Evolutionary conservation across 2,888 invertebrate species (phyloP), one percentile per base, ranked within the genome.

Genomic region (Phragmatobia fuliginosa): DNA sequence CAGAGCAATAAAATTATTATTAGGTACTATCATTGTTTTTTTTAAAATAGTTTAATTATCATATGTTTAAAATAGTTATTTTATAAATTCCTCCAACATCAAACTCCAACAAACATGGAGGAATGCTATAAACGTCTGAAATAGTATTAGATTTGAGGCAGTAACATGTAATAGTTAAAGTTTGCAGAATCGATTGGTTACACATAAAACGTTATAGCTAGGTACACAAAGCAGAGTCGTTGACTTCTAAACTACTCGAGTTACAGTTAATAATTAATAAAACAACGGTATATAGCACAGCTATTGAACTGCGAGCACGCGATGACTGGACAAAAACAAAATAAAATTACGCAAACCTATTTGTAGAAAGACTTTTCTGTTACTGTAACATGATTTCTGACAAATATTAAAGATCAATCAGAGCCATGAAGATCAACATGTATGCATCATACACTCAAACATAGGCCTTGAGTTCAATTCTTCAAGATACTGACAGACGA

Each of bases 221-320:
- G 79, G 80, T 86, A 85, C 83, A 82, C 80, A 80, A 83, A 76
- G 75, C 71, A 78, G 74, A 74, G 91, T 87, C 90, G 83, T 61
- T 87, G 90, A 92, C 90, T 92, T 85, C 85, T 83, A 79, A 86
- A 88, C 90, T 90, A 90, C 89, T 85, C 87, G 82, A 85, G 86
- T 87, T 88, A 91, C 91, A 88, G 91, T 88, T 91, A 88, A 88
- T 89, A 91, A 92, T 92, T 92, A 91, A 89, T 86, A 86, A 91
- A 88, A 91, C 91, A 92, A 91, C 92, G 92, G 92, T 91, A 90
- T 83, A 66, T 56, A 66, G 58, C 58, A 81, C 77, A 79, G 75
- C 73, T 83, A 83, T 84, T 85, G 83, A 85, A 82, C 79, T 79
- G 75, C 71, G 77, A 82, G 79, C 87, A 86, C 83, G 84, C 86